These are phyloP conservation scores for Abramis brama DNA, from an alignment of 2,113 vertebrate species.

Conservation along the genomic window DNA sequence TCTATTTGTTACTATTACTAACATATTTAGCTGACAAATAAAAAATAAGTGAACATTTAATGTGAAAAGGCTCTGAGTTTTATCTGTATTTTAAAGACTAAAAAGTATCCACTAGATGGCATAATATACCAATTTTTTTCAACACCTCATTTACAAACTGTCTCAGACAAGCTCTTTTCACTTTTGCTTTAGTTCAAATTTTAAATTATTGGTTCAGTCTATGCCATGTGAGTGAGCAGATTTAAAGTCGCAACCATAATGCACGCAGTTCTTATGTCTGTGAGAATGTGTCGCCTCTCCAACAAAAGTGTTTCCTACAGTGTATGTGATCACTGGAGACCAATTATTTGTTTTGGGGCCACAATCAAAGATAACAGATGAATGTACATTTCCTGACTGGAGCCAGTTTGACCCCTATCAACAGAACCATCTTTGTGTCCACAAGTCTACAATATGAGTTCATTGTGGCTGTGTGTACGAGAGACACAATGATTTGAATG, in stretches of 20 bases:
- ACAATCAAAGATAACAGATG: constrained; percentile 49
- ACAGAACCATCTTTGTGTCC: constrained; percentile 42
- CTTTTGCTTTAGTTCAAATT: background rate
- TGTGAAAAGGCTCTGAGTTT: background rate
- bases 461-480: constrained; percentile 46
- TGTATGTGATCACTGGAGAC: constrained; percentile 5
- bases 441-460: constrained; percentile 32
- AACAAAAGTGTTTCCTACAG: constrained; percentile 41
- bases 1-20: too few species aligned
- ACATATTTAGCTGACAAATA: too few species aligned
- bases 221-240: background rate
- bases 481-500: constrained; percentile 50
- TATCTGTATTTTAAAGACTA: too few species aligned
- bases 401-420: constrained; percentile 52
- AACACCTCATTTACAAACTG: background rate
- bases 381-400: constrained; percentile 54
- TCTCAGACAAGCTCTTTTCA: background rate
- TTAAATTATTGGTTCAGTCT: background rate
- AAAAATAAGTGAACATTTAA: background rate
- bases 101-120: constrained; percentile 45
- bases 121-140: background rate
- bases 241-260: background rate
- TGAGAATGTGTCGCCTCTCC: background rate
- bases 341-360: constrained; percentile 47
- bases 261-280: background rate